phyloP scores from a whole-genome alignment of 2,888 invertebrate genomes.

The Pharmacophagus antenor region DNA sequence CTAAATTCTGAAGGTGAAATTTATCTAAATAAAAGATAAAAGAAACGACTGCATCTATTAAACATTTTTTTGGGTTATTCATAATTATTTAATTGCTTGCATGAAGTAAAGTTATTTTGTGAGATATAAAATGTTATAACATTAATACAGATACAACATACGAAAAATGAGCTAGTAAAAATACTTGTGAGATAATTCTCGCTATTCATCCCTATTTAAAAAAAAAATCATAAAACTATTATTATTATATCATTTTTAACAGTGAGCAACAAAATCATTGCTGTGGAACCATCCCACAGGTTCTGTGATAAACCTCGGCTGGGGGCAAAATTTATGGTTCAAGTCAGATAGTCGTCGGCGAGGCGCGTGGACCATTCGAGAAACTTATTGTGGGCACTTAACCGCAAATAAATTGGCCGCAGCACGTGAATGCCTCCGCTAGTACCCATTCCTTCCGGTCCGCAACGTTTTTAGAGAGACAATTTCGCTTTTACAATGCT shows the following conservation, averaged over 20 bases:
- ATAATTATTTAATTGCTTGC: not conserved
- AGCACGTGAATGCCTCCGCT: slow-evolving; percentile 61
- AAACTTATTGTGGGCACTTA: slow-evolving; percentile 79
- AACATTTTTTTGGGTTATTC: not conserved
- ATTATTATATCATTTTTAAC: not conserved
- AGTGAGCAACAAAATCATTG: not conserved
- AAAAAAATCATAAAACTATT: not conserved
- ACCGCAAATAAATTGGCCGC: slow-evolving; percentile 77
- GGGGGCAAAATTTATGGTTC: slow-evolving; percentile 24
- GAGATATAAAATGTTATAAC: too few species aligned
- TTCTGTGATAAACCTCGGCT: slow-evolving; percentile 39
- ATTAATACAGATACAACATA: too few species aligned
- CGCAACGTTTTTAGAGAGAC: slow-evolving; percentile 40
- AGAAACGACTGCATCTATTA: not conserved
- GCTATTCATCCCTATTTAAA: not conserved
- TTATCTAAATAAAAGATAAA: slow-evolving; percentile 2
- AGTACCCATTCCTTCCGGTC: slow-evolving; percentile 45
- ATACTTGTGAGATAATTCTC: not conserved
- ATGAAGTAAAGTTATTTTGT: too few species aligned
- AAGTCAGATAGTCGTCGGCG: slow-evolving; percentile 63
- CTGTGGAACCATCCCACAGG: slow-evolving; percentile 16
- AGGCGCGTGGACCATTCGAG: slow-evolving; percentile 75
- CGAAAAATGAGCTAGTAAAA: too few species aligned
- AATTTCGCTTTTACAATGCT: slow-evolving; percentile 25
- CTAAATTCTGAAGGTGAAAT: slow-evolving; percentile 16